Evolutionary conservation across 2,888 invertebrate genomes (phyloP).

Genomic region (Dicranocentrus wangi): DNA sequence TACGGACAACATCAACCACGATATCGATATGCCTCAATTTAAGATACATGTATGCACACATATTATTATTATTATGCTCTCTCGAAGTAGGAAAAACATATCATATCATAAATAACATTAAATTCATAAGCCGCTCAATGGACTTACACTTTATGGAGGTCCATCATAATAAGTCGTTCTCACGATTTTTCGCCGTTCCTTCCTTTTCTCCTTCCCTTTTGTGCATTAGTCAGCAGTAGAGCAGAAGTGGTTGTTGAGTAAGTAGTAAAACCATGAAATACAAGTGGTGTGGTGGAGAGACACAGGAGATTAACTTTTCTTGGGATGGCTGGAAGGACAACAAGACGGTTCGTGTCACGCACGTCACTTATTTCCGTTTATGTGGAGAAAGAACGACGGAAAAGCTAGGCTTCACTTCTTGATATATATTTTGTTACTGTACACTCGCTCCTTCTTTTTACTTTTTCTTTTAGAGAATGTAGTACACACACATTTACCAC

Average conservation of each 20-base stretch:
- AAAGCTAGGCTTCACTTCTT: neutral
- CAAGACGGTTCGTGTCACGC: constrained; percentile 60
- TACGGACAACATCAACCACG: no score
- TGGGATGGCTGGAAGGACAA: constrained; percentile 29
- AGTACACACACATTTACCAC: neutral
- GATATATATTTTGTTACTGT: neutral
- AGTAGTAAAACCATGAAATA: constrained; percentile 24
- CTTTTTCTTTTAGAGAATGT: neutral
- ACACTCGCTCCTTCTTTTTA: neutral
- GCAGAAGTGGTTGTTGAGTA: neutral
- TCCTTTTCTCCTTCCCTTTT: constrained; percentile 5
- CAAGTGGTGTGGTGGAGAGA: constrained; percentile 12
- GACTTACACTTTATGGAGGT: constrained; percentile 5
- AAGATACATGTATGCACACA: no score
- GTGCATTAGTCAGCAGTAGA: neutral
- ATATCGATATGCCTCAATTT: no score
- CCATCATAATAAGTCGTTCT: constrained; percentile 26
- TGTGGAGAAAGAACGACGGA: neutral
- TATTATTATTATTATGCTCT: no score
- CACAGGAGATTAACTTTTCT: constrained; percentile 63
- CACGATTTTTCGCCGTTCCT: constrained; percentile 18
- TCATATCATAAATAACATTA: constrained; percentile 4
- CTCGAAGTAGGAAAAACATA: neutral
- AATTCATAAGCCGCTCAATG: constrained; percentile 10
- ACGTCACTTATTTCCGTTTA: constrained; percentile 46